Evolutionary conservation across 2,113 vertebrate species (phyloP), one percentile per base, ranked within the genome.

Genomic region (Myiagra hebetior): DNA sequence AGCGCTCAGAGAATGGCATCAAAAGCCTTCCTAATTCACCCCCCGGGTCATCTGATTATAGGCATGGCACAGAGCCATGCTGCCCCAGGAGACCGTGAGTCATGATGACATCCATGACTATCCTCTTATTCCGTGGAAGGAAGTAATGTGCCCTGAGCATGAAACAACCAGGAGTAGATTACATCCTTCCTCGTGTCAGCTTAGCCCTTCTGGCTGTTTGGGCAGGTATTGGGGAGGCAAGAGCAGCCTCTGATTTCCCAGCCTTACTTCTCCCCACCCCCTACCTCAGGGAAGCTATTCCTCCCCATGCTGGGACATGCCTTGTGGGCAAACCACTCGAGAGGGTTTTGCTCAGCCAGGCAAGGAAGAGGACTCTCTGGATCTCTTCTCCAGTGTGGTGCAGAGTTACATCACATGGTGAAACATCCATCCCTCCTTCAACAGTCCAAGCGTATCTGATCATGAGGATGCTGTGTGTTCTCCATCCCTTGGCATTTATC

Each of bases 1-100:
- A 75, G 83, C 0, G 0, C 92, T 93, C 73, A 73, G 76, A 94
- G 88, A 96, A 95, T 76, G 86, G 87, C 91, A 97, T 93, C 95
- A 94, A 96, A 97, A 95, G 86, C 93, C 95, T 88, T 76, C 60
- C 62, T 93, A 89, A 95, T 92, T 93, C 92, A 92, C 65, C 68
- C 70, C 39, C 49, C 0, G 0, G 79, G 83, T 84, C 88, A 91
- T 94, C 82, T 89, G 91, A 89, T 95, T 92, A 82, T 69, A 69
- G 77, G 74, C 91, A 86, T 89, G 83, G 85, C 76, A 84, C 62
- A 41, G 64, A 95, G 76, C 92, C 35, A 0, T 4, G 31, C 83
- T 94, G 80, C 57, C 83, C 85, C 86, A 42, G 80, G 88, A 93
- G 92, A 70, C 68, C 1, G 0, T 91, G 95, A 96, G 65, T 86